These are phyloP conservation scores for Caenorhabditis zanzibari DNA, from an alignment of 2,888 invertebrate species.

Conservation along the genomic window DNA sequence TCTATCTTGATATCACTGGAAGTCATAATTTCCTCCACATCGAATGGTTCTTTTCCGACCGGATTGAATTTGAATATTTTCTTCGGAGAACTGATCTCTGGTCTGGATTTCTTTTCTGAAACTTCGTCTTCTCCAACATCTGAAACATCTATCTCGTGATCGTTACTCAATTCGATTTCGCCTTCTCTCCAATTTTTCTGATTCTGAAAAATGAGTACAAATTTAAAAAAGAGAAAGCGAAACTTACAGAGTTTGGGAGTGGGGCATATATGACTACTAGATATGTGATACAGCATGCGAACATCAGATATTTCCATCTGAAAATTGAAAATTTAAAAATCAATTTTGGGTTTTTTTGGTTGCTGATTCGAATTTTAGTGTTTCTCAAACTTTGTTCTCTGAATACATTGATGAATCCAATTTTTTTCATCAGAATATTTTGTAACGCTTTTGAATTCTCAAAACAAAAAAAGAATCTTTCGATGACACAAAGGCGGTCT, in stretches of 20 bases:
- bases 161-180: conserved; percentile 39
- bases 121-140: not conserved
- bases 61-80: conserved; percentile 67
- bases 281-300: conserved; percentile 64
- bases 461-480: too few species aligned
- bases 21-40: conserved; percentile 71
- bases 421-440: too few species aligned
- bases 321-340: conserved; percentile 14
- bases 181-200: conserved; percentile 36
- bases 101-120: not conserved
- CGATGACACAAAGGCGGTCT: too few species aligned
- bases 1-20: conserved; percentile 63
- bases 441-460: too few species aligned
- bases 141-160: conserved; percentile 25
- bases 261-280: conserved; percentile 61
- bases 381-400: too few species aligned
- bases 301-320: conserved; percentile 66
- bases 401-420: too few species aligned
- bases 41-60: conserved; percentile 68
- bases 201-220: conserved; percentile 4
- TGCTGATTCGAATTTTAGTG: not conserved
- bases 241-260: conserved; percentile 44
- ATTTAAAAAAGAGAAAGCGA: not conserved
- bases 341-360: not conserved
- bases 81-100: not conserved